Evolutionary conservation across 2,888 invertebrate genomes (phyloP).

Genomic region (Phanerotoma sp.): DNA sequence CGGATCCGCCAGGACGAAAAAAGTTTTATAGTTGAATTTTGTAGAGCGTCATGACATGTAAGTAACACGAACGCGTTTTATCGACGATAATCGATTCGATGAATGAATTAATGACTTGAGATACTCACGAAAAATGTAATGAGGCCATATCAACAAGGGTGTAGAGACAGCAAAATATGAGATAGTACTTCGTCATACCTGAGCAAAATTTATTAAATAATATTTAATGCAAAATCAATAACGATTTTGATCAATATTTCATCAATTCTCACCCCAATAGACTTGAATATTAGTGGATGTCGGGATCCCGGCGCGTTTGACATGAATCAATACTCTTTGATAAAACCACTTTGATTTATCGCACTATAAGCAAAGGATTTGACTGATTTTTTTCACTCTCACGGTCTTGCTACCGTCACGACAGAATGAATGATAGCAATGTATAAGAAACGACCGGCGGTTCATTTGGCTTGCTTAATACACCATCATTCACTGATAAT

Average conservation of each 20-base stretch:
- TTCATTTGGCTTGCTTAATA: constrained; percentile 30
- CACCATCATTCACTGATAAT: not conserved
- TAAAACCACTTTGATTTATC: constrained; percentile 2
- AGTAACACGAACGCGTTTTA: not conserved
- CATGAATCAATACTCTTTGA: constrained; percentile 5
- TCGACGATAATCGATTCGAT: constrained; percentile 22
- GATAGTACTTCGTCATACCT: constrained; percentile 56
- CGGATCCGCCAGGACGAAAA: too few species aligned
- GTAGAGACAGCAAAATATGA: constrained; percentile 55
- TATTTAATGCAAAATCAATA: constrained; percentile 9
- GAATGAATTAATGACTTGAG: constrained; percentile 23
- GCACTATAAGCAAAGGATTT: constrained; percentile 22
- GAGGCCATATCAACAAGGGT: constrained; percentile 54
- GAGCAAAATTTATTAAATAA: constrained; percentile 23
- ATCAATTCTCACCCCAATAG: constrained; percentile 32
- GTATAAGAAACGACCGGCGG: constrained; percentile 26
- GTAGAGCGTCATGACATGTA: too few species aligned
- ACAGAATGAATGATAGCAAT: constrained; percentile 20
- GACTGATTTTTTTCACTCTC: constrained; percentile 16
- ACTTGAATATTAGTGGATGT: constrained; percentile 29
- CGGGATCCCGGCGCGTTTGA: constrained; percentile 18
- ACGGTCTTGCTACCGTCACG: constrained; percentile 21
- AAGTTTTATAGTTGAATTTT: too few species aligned
- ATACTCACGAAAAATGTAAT: constrained; percentile 55
- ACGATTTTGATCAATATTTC: constrained; percentile 38